phyloP scores from a whole-genome alignment of 2,113 vertebrate genomes.

The Athene cunicularia region DNA sequence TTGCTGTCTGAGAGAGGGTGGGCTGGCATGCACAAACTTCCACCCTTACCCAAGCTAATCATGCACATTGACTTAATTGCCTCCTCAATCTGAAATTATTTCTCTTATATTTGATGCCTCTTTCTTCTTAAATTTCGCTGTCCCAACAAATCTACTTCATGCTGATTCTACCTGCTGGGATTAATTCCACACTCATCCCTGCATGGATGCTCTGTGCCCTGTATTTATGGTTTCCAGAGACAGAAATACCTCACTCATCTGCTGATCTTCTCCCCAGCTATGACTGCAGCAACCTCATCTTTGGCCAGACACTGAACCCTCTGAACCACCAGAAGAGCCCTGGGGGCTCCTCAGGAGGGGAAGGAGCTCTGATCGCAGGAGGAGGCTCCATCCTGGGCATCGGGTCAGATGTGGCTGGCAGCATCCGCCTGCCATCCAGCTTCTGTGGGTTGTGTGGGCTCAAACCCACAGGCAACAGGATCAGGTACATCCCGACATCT shows the following conservation, averaged over 20 bases:
- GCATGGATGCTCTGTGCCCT: fast-evolving
- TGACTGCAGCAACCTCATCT: slow-evolving; percentile 74
- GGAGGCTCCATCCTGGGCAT: slow-evolving; percentile 73
- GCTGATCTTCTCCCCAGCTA: slow-evolving; percentile 22
- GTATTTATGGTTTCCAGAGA: not conserved
- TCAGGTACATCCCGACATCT: slow-evolving; percentile 60
- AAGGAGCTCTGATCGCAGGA: slow-evolving; percentile 67
- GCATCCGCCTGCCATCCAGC: slow-evolving; percentile 68
- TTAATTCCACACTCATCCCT: not conserved
- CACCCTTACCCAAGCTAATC: not conserved
- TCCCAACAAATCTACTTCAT: not conserved
- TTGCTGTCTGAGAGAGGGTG: not conserved
- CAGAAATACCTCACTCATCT: not conserved
- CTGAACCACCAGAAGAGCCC: slow-evolving; percentile 59
- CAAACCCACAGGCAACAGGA: slow-evolving; percentile 70
- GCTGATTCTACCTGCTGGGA: not conserved
- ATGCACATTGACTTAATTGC: not conserved
- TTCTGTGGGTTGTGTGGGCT: slow-evolving; percentile 75
- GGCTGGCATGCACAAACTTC: not conserved
- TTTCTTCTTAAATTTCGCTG: not conserved
- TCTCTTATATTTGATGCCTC: not conserved
- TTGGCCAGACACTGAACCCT: slow-evolving; percentile 61
- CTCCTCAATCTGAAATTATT: not conserved
- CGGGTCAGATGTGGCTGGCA: slow-evolving; percentile 70
- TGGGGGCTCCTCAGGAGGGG: slow-evolving; percentile 67